These are phyloP conservation scores for Nyctibius bracteatus DNA, from an alignment of 2,113 vertebrate genomes.

Conservation along the genomic window DNA sequence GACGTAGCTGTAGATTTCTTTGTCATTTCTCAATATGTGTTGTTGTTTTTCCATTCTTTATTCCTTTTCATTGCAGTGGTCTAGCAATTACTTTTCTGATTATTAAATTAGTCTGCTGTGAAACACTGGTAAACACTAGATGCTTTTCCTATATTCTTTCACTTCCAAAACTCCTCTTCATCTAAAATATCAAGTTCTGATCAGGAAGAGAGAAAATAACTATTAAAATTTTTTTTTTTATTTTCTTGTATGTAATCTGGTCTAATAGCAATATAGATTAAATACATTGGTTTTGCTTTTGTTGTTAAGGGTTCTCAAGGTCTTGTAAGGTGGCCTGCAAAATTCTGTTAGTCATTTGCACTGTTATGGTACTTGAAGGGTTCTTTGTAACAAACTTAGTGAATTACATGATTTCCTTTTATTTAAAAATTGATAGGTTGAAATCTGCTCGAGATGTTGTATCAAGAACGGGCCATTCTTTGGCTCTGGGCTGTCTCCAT, in stretches of 20 bases:
- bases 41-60: not conserved
- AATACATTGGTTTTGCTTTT: not conserved
- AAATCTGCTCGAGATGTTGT: conserved; percentile 98
- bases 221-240: not conserved
- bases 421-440: conserved; percentile 74
- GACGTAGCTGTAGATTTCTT: not conserved
- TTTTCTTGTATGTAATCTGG: not conserved
- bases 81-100: not conserved
- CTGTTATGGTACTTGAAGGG: not conserved
- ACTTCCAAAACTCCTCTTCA: not conserved
- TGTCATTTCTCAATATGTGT: not conserved
- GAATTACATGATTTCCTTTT: not conserved
- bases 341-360: not conserved
- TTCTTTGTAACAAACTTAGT: not conserved
- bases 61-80: not conserved
- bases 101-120: not conserved
- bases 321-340: not conserved
- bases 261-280: not conserved
- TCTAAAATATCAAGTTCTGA: not conserved
- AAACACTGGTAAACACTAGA: not conserved
- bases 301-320: not conserved
- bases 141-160: not conserved
- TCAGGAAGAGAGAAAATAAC: not conserved
- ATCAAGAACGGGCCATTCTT: conserved; percentile 94
- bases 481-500: conserved; percentile 96